A percentile compares a stretch with the other conserved stretches of the same genome.
Conservation (phyloP, 2,113 vertebrate species). For the Pituophis catenifer region DNA sequence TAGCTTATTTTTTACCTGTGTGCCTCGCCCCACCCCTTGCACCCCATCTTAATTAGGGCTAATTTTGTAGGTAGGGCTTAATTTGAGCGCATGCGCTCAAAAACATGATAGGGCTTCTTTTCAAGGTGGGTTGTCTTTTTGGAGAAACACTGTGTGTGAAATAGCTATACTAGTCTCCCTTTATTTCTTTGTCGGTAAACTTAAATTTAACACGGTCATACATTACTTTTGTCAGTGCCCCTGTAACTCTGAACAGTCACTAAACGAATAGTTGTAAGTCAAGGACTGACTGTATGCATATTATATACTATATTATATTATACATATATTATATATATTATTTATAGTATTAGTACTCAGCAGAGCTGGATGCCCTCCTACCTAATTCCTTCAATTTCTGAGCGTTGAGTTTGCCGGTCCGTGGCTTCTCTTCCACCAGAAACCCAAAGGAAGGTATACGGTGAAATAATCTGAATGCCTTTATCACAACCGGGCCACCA, state of each 20-base stretch:
- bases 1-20: too few species aligned
- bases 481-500: slow-evolving; percentile 77
- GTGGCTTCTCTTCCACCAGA: slow-evolving; percentile 81
- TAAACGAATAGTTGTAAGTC: not conserved
- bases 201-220: not conserved
- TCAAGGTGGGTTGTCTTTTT: too few species aligned
- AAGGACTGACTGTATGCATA: not conserved
- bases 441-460: slow-evolving; percentile 92
- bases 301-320: too few species aligned
- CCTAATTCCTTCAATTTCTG: slow-evolving; percentile 83
- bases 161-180: too few species aligned
- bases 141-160: too few species aligned
- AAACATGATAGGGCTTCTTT: too few species aligned
- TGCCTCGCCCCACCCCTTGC: too few species aligned
- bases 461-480: slow-evolving; percentile 87
- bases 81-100: too few species aligned
- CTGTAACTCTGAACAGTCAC: not conserved
- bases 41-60: too few species aligned
- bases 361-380: slow-evolving; percentile 41
- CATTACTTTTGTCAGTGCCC: not conserved
- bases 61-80: too few species aligned
- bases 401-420: slow-evolving; percentile 79
- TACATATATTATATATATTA: too few species aligned
- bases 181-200: too few species aligned
- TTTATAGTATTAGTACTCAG: not conserved